phyloP scores from a whole-genome alignment of 35 echinoderm and acorn worm species.

The Apostichopus parvimensis region DNA sequence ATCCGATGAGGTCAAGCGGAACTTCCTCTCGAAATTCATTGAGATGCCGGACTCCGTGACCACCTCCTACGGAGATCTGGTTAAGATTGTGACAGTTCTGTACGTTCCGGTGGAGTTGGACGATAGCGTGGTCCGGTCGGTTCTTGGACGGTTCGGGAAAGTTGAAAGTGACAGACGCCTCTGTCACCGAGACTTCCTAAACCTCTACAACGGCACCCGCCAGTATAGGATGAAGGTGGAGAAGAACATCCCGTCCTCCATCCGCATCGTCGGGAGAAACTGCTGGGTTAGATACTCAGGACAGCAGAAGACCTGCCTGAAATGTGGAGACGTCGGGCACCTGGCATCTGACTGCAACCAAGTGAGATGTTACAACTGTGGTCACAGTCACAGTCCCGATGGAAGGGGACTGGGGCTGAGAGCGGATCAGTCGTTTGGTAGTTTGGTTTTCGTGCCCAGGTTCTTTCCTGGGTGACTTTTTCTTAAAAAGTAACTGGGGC shows the following conservation, averaged over 20 bases:
- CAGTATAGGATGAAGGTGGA: slow-evolving; percentile 23
- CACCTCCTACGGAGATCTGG: no score
- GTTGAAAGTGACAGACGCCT: not conserved
- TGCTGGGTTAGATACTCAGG: slow-evolving; percentile 45
- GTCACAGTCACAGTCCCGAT: no score
- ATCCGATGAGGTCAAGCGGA: no score
- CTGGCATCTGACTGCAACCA: not conserved
- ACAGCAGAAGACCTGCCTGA: slow-evolving; percentile 36
- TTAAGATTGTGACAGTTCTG: not conserved
- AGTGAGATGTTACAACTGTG: not conserved
- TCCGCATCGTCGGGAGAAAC: not conserved
- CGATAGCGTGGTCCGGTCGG: not conserved
- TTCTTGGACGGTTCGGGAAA: not conserved
- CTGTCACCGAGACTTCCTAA: not conserved
- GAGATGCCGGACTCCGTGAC: no score
- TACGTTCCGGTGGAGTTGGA: not conserved
- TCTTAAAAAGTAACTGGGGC: no score
- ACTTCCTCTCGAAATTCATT: no score
- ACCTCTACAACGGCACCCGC: slow-evolving; percentile 34
- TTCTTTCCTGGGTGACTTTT: no score
- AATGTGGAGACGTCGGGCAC: slow-evolving; percentile 20
- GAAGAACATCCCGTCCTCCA: slow-evolving; percentile 18
- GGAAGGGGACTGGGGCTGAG: no score
- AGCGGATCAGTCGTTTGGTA: no score
- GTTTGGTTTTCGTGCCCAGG: no score